Percentiles rank a stretch among this genome's conserved stretches.
Evolutionary conservation across 2,797 vertebrate genomes (phyloP).

Genomic region (Enteromius paludinosus): DNA sequence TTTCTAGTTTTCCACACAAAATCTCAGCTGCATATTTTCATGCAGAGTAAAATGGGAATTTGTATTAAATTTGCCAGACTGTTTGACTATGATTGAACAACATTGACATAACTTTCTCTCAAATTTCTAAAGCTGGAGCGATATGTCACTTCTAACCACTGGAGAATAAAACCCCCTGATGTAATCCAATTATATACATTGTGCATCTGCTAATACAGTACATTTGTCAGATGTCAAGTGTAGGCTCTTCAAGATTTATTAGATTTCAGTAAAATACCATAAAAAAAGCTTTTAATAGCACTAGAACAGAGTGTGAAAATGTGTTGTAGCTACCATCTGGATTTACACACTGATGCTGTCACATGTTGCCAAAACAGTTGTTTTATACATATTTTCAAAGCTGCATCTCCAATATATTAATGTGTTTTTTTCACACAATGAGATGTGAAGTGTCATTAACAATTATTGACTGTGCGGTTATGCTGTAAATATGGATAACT

Average conservation of each 20-base stretch:
- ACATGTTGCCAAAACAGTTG: constrained; percentile 27
- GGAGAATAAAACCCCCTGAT: not conserved
- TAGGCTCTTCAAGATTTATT: constrained; percentile 12
- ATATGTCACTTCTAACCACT: not conserved
- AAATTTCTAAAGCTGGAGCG: not conserved
- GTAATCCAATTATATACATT: constrained; percentile 13
- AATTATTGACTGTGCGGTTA: constrained; percentile 16
- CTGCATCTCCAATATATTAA: not conserved
- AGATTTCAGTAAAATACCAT: not conserved
- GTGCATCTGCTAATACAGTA: constrained; percentile 20
- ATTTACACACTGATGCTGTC: constrained; percentile 12
- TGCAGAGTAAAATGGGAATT: not conserved
- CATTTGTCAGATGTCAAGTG: constrained; percentile 26
- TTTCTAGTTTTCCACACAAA: not conserved
- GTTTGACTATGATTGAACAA: not conserved
- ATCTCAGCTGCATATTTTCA: not conserved
- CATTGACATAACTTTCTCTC: constrained; percentile 4
- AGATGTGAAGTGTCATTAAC: constrained; percentile 4
- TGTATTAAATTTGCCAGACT: not conserved
- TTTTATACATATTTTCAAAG: constrained; percentile 18
- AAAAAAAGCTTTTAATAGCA: constrained; percentile 29
- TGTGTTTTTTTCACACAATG: not conserved
- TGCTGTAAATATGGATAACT: constrained; percentile 27
- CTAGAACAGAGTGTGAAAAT: constrained; percentile 2
- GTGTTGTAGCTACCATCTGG: constrained; percentile 23